These are phyloP conservation scores for Cyprinodon brontotheroides DNA, from an alignment of 2,113 vertebrate species.

Conservation along the genomic window DNA sequence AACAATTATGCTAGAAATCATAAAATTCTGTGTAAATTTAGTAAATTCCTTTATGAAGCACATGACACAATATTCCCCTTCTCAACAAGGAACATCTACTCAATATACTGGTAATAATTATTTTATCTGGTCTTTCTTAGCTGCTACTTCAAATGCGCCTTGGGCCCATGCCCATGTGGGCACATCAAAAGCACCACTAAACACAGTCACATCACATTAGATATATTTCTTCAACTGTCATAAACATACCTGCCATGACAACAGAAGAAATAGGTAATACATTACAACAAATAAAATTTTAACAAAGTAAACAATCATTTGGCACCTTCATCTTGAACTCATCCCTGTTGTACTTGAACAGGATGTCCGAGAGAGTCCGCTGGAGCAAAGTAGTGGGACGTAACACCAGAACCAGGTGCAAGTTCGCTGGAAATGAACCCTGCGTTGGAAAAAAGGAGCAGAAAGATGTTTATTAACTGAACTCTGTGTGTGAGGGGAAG, in stretches of 20 bases:
- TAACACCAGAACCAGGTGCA: conserved; percentile 92
- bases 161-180: neutral
- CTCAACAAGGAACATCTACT: too few species aligned
- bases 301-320: neutral
- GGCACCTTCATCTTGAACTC: conserved; percentile 98
- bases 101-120: neutral
- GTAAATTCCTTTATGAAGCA: too few species aligned
- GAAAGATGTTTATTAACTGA: neutral
- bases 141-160: neutral
- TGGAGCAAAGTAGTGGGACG: conserved; percentile 91
- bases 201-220: neutral
- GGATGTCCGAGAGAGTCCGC: conserved; percentile 88
- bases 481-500: neutral
- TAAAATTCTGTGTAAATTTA: too few species aligned
- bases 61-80: too few species aligned
- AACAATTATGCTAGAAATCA: too few species aligned
- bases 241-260: neutral
- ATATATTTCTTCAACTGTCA: neutral
- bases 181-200: neutral
- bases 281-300: conserved; percentile 53
- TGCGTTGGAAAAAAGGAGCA: conserved; percentile 46
- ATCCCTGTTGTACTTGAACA: conserved; percentile 93
- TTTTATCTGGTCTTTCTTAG: neutral
- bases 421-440: conserved; percentile 93
- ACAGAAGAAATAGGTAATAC: neutral